Evolutionary conservation across 2,888 invertebrate genomes (phyloP).

Genomic region (Mellilla xanthometata): DNA sequence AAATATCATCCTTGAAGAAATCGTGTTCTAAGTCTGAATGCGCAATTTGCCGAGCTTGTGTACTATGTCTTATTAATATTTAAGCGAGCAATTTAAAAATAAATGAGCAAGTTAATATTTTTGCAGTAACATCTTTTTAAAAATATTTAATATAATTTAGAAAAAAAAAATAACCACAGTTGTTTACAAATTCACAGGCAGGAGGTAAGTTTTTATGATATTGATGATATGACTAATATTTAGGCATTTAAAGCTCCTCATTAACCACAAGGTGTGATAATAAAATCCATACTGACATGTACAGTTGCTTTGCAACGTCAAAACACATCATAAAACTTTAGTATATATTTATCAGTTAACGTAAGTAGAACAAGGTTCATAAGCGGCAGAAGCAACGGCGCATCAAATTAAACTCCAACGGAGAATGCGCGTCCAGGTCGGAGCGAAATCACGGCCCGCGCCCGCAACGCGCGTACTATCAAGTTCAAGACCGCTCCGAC

Average conservation of each 20-base stretch:
- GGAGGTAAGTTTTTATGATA: neutral
- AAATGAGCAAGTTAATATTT: neutral
- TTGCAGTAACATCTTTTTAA: too few species aligned
- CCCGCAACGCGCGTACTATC: slow-evolving; percentile 50
- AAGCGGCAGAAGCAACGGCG: slow-evolving; percentile 62
- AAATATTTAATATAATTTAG: too few species aligned
- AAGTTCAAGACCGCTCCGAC: slow-evolving; percentile 69
- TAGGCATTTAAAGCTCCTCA: slow-evolving; percentile 8
- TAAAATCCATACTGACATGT: slow-evolving; percentile 29
- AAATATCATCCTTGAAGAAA: slow-evolving; percentile 62
- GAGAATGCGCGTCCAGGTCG: slow-evolving; percentile 33
- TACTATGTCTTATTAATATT: slow-evolving; percentile 47
- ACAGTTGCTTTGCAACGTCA: slow-evolving; percentile 59
- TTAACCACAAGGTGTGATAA: slow-evolving; percentile 42
- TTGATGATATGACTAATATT: too few species aligned
- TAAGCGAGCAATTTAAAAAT: slow-evolving; percentile 41
- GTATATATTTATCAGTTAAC: slow-evolving; percentile 58
- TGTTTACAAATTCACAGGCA: too few species aligned
- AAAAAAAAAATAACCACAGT: too few species aligned
- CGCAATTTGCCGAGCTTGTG: slow-evolving; percentile 58
- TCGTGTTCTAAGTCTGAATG: slow-evolving; percentile 61
- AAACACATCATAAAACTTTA: slow-evolving; percentile 49
- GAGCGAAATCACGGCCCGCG: slow-evolving; percentile 33
- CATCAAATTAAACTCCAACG: slow-evolving; percentile 61
- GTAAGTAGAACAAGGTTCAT: slow-evolving; percentile 79